Evolutionary conservation across 2,797 vertebrate species (phyloP).

Genomic region (Galago senegalensis): DNA sequence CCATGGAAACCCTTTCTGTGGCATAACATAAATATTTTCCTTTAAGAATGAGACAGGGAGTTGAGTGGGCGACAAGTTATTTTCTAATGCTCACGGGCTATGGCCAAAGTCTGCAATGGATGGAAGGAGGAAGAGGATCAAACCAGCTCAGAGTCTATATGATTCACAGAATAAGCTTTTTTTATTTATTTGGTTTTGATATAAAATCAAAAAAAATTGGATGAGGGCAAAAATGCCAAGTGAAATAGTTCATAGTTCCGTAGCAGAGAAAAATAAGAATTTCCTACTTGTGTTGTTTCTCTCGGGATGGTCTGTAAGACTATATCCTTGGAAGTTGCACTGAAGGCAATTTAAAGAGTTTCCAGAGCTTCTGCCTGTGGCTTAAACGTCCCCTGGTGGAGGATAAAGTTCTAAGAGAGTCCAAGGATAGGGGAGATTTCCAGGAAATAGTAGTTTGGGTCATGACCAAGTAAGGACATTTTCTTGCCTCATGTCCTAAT

Average conservation of each 20-base stretch:
- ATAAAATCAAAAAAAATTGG: neutral
- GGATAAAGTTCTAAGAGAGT: neutral
- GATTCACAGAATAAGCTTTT: conserved; percentile 40
- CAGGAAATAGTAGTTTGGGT: neutral
- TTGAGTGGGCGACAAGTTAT: conserved; percentile 90
- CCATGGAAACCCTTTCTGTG: conserved; percentile 91
- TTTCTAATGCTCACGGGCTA: conserved; percentile 86
- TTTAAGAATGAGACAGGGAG: conserved; percentile 87
- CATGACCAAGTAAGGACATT: neutral
- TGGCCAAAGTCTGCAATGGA: conserved; percentile 80
- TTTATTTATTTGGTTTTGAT: conserved; percentile 70
- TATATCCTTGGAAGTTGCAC: neutral
- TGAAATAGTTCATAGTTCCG: conserved; percentile 49
- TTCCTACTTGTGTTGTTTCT: conserved; percentile 35
- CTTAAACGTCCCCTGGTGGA: neutral
- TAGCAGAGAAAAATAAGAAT: conserved; percentile 60
- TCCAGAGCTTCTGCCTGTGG: neutral
- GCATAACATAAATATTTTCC: conserved; percentile 91
- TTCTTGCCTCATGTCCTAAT: neutral
- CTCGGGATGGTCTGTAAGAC: neutral
- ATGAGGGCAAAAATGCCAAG: conserved; percentile 9
- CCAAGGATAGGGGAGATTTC: neutral
- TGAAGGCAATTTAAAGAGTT: neutral
- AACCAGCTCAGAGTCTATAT: conserved; percentile 77
- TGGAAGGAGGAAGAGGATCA: conserved; percentile 44